Percentiles rank a stretch among this genome's conserved stretches.
phyloP scores from a whole-genome alignment of 2,888 invertebrate species.

The Drosophila neotestacea region DNA sequence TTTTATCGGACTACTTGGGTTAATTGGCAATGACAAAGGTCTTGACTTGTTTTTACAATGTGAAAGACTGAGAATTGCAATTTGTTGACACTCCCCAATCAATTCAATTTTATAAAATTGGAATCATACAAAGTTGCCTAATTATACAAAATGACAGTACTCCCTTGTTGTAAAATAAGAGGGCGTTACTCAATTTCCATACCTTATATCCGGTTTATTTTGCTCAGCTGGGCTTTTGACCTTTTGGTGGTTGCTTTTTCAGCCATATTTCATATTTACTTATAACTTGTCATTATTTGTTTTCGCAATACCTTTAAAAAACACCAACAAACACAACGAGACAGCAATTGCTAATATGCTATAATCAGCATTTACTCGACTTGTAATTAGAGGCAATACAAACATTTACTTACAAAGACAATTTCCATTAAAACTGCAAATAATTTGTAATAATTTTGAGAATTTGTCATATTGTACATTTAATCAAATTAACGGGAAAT shows the following conservation, averaged over 20 bases:
- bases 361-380: conserved; percentile 60
- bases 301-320: conserved; percentile 40
- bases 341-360: conserved; percentile 59
- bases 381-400: conserved; percentile 35
- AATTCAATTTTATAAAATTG: conserved; percentile 20
- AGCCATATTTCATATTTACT: conserved; percentile 38
- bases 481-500: neutral
- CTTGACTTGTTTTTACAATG: conserved; percentile 46
- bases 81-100: conserved; percentile 53
- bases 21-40: conserved; percentile 79
- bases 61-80: conserved; percentile 26
- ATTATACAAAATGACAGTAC: conserved; percentile 51
- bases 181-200: conserved; percentile 56
- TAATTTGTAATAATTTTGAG: neutral
- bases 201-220: conserved; percentile 36
- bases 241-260: conserved; percentile 27
- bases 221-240: conserved; percentile 3
- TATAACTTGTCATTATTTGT: conserved; percentile 51
- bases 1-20: conserved; percentile 33
- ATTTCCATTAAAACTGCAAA: conserved; percentile 31
- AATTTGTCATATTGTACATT: neutral
- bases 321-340: neutral
- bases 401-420: conserved; percentile 5
- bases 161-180: conserved; percentile 4
- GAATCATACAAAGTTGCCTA: conserved; percentile 26